Percentiles rank a stretch among this genome's conserved stretches.
Evolutionary conservation across 2,113 vertebrate genomes (phyloP).

Genomic region (Peucedramus taeniatus): DNA sequence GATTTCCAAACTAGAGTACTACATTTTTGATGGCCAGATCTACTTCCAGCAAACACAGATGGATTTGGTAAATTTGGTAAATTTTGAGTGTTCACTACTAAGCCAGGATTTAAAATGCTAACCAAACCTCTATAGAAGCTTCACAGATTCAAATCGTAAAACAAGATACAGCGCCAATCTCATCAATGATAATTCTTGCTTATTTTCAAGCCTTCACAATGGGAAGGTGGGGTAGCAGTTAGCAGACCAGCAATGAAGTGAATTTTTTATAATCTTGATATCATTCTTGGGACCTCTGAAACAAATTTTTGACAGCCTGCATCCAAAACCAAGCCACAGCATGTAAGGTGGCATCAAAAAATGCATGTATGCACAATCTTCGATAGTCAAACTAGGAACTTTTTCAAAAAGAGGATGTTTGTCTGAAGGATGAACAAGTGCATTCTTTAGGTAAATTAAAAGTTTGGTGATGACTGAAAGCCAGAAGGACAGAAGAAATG

Average conservation of each 20-base stretch:
- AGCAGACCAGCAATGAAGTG: not conserved
- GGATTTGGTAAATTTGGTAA: not conserved
- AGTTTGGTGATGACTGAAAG: not conserved
- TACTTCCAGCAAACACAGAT: not conserved
- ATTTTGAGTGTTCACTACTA: not conserved
- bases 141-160: not conserved
- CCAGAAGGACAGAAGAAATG: not conserved
- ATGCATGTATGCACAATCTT: not conserved
- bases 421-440: not conserved
- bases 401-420: not conserved
- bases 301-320: not conserved
- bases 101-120: not conserved
- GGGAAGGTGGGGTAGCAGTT: not conserved
- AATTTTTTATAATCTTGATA: not conserved
- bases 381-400: not conserved
- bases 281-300: not conserved
- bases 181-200: not conserved
- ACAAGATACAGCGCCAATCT: not conserved
- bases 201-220: not conserved
- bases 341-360: not conserved
- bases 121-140: not conserved
- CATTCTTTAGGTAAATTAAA: not conserved
- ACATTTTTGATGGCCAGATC: not conserved
- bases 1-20: not conserved
- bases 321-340: not conserved